phyloP scores from a whole-genome alignment of 2,888 invertebrate genomes.

The Ormyrus nitidulus region DNA sequence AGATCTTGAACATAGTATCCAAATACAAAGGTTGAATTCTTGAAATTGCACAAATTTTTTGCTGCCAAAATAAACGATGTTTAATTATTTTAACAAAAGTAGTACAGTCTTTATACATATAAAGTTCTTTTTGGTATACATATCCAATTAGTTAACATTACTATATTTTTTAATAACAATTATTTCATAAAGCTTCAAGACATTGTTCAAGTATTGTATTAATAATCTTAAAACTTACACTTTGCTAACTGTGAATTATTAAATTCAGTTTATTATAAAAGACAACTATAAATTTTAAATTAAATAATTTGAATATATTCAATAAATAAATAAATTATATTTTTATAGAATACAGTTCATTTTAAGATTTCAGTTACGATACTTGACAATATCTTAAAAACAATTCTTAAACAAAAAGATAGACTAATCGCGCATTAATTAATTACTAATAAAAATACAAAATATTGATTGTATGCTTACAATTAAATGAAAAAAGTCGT shows the following conservation, averaged over 20 bases:
- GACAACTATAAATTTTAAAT: conserved; percentile 31
- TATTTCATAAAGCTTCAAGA: conserved; percentile 46
- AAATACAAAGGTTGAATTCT: conserved; percentile 22
- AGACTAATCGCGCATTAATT: conserved; percentile 38
- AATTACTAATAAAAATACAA: conserved; percentile 49
- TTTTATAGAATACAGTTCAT: conserved; percentile 23
- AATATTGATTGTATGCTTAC: conserved; percentile 34
- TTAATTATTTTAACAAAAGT: conserved; percentile 50
- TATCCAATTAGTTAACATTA: conserved; percentile 57
- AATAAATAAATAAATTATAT: conserved; percentile 49
- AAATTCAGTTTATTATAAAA: conserved; percentile 16
- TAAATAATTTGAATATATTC: conserved; percentile 33
- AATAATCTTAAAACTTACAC: conserved; percentile 24
- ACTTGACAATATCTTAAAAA: conserved; percentile 47
- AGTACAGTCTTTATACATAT: conserved; percentile 53
- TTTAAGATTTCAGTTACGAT: conserved; percentile 33
- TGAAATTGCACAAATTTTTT: conserved; percentile 52
- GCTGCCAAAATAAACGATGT: conserved; percentile 33
- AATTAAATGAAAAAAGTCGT: conserved; percentile 42
- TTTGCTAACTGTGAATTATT: conserved; percentile 20
- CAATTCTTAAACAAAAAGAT: conserved; percentile 39
- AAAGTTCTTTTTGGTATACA: conserved; percentile 55
- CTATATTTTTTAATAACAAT: conserved; percentile 54
- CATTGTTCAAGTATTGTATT: conserved; percentile 46
- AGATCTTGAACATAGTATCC: not conserved